Conservation (phyloP, 2,888 invertebrate species). For the Dasypolia templi region DNA sequence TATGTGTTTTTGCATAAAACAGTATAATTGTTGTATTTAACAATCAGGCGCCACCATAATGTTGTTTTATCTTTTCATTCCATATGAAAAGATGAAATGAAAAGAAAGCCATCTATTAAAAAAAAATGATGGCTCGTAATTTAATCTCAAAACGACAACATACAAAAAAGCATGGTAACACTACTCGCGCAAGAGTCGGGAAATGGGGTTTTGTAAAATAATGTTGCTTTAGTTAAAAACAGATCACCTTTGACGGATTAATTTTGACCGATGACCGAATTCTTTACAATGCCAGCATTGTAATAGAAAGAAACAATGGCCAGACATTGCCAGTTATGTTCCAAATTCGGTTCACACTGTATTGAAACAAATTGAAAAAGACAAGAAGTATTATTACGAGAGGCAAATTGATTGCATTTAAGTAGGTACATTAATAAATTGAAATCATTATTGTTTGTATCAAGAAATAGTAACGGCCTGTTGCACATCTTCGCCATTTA, state of each 20-base stretch:
- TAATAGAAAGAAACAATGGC: conserved; percentile 56
- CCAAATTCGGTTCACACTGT: conserved; percentile 34
- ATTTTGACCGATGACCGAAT: conserved; percentile 55
- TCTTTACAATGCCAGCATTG: conserved; percentile 58
- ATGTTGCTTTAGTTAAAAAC: conserved; percentile 58
- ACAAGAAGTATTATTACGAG: not conserved
- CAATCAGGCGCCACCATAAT: not conserved
- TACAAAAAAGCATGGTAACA: conserved; percentile 45
- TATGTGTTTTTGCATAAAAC: not conserved
- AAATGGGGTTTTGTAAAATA: conserved; percentile 64
- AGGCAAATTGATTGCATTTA: not conserved
- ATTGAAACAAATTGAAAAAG: conserved; percentile 22
- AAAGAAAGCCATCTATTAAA: too few relatives aligned
- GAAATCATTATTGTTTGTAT: not conserved
- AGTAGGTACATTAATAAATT: not conserved
- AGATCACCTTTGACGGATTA: conserved; percentile 54
- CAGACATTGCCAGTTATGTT: conserved; percentile 31
- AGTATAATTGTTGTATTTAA: not conserved
- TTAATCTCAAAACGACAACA: not conserved
- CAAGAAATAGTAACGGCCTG: not conserved
- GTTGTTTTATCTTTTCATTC: not conserved
- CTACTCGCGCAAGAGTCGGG: conserved; percentile 58
- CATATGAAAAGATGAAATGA: too few relatives aligned
- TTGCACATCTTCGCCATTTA: not conserved
- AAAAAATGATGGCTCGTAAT: not conserved